Evolutionary conservation across 2,113 vertebrate genomes (phyloP).

Genomic region (Herpailurus yagouaroundi): DNA sequence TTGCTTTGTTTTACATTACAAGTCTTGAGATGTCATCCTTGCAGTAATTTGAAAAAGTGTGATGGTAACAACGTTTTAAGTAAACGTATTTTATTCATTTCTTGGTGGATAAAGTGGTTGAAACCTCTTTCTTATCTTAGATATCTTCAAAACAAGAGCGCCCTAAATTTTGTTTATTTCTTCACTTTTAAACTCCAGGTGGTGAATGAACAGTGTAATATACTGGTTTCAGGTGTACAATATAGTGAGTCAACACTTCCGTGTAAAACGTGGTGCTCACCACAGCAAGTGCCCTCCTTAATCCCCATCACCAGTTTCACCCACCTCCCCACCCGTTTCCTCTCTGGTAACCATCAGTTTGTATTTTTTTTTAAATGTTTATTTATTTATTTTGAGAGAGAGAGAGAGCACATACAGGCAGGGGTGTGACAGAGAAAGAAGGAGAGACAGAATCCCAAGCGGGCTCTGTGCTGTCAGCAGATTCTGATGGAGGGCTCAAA

Average conservation of each 20-base stretch:
- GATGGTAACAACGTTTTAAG: background rate
- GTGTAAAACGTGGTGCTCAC: rapidly evolving
- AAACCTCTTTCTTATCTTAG: background rate
- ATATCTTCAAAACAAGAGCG: background rate
- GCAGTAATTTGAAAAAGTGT: background rate
- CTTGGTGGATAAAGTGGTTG: background rate
- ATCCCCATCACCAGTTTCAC: background rate
- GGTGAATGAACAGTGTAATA: background rate
- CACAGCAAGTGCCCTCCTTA: background rate
- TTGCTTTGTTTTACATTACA: background rate
- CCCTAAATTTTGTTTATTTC: background rate
- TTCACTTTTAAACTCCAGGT: background rate
- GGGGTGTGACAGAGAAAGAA: too few relatives aligned
- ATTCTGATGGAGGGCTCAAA: too few relatives aligned
- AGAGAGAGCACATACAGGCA: too few relatives aligned
- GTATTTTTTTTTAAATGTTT: background rate
- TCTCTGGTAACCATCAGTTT: background rate
- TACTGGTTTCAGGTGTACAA: background rate
- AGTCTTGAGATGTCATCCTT: background rate
- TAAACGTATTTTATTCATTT: background rate
- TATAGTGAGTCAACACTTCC: background rate
- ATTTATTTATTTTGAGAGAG: too few relatives aligned
- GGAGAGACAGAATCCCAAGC: too few relatives aligned
- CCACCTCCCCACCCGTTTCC: background rate
- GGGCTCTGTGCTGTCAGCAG: too few relatives aligned